These are phyloP conservation scores for Elegia similella DNA, from an alignment of 2,888 invertebrate genomes.

Conservation along the genomic window DNA sequence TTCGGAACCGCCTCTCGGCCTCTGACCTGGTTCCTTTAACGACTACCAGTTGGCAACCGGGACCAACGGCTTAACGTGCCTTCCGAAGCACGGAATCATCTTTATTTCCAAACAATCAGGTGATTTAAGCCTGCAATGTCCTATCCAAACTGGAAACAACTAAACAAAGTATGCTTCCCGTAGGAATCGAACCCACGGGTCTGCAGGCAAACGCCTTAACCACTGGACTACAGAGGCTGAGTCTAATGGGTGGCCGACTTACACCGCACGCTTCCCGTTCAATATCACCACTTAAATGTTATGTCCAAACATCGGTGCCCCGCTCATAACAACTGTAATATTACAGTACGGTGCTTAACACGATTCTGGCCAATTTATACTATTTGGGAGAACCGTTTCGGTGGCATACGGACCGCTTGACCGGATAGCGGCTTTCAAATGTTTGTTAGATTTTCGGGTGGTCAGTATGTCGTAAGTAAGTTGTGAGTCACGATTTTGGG, in stretches of 20 bases:
- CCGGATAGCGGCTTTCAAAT: not conserved
- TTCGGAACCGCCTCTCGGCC: no score
- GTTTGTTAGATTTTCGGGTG: not conserved
- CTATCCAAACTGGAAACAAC: no score
- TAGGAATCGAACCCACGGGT: no score
- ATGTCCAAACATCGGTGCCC: constrained; percentile 2
- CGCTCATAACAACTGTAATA: constrained; percentile 3
- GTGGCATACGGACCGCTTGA: constrained; percentile 3
- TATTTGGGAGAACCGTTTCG: constrained; percentile 3
- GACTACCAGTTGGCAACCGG: no score
- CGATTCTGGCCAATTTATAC: constrained; percentile 4
- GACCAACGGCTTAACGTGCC: no score
- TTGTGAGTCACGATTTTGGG: not conserved
- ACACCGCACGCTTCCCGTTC: not conserved
- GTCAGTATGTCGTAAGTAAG: not conserved
- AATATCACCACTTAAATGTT: not conserved
- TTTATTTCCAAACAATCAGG: no score
- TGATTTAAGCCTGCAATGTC: no score
- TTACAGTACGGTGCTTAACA: constrained; percentile 1
- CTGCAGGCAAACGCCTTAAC: no score
- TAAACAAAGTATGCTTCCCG: no score
- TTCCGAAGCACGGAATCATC: no score
- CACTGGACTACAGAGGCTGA: no score
- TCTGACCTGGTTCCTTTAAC: no score
- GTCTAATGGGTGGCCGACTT: not conserved